Evolutionary conservation across 2,797 vertebrate genomes (phyloP), one percentile per base, ranked within the genome.

Genomic region (Cossypha niveicapilla): DNA sequence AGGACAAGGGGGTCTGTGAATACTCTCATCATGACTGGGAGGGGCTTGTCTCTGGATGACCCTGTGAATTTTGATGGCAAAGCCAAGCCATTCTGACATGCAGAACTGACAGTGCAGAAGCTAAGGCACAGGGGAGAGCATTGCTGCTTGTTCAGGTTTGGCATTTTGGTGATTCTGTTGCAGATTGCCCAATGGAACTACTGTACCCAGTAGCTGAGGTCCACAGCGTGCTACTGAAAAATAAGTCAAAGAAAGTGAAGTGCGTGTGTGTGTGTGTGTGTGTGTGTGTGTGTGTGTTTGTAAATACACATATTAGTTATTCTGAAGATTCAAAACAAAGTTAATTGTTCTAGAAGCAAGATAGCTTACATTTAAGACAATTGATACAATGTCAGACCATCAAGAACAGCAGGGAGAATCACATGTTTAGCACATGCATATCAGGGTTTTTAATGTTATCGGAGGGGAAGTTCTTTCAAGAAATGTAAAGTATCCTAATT

Each of bases 401-500:
- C 28, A 79, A 71, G 51, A 65, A 44, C 48, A 90, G 75, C 11
- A 6, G 15, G 54, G 30, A 75, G 37, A 72, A 83, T 75, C 56
- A 30, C 23, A 76, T 41, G 27, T 92, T 81, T 86, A 95, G 19
- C 58, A 82, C 53, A 50, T 66, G 53, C 50, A 70, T 84, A 86
- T 72, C 72, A 82, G 93, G 28, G 44, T 63, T 91, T 86, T 90
- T 89, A 88, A 84, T 87, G 37, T 67, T 89, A 93, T 88, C 88
- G 75, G 66, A 88, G 39, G 19, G n/a, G 22, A 94, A 88, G 35
- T 56, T 92, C 75, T 90, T 72, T 94, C 51, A 94, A 92, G 68
- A 93, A 93, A 87, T 87, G 45, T 45, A 88, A 93, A 92, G 41
- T 75, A 60, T 81, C n/a, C 53, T 94, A 82, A 75, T 94, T 67